phyloP scores from a whole-genome alignment of 2,113 vertebrate species.

The Verasper variegatus region DNA sequence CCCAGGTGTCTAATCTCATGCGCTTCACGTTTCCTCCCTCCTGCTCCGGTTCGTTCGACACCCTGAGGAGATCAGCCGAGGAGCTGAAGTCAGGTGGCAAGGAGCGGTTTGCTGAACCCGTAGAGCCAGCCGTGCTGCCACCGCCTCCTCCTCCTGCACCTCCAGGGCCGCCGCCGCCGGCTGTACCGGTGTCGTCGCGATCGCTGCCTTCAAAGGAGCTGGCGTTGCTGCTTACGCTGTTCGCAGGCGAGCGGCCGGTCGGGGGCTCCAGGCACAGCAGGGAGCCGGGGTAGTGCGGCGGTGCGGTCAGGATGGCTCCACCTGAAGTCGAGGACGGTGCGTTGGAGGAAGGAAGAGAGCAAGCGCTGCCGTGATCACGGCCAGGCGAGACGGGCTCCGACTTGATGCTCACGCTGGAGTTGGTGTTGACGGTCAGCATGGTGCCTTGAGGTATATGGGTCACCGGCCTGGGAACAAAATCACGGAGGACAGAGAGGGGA shows the following conservation, averaged over 20 bases:
- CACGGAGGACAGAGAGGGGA: conserved; percentile 23
- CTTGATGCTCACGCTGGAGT: conserved; percentile 93
- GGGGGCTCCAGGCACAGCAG: conserved; percentile 87
- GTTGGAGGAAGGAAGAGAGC: conserved; percentile 74
- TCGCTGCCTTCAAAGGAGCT: conserved; percentile 94
- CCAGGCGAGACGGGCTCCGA: conserved; percentile 95
- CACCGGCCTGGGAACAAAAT: conserved; percentile 84
- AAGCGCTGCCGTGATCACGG: conserved; percentile 90
- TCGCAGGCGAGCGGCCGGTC: conserved; percentile 88
- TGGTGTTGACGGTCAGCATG: conserved; percentile 94
- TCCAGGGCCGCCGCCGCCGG: conserved; percentile 69
- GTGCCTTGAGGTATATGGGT: conserved; percentile 89
- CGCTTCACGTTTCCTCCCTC: conserved; percentile 91
- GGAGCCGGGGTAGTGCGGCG: conserved; percentile 84
- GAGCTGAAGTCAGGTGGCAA: conserved; percentile 85
- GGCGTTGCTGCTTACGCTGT: conserved; percentile 94
- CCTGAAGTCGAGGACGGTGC: conserved; percentile 70
- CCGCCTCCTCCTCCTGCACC: conserved; percentile 73
- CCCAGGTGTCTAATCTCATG: conserved; percentile 95
- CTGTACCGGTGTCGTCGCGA: conserved; percentile 83
- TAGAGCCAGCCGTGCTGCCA: conserved; percentile 60
- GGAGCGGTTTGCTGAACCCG: conserved; percentile 73
- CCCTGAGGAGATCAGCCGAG: conserved; percentile 86
- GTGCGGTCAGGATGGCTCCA: conserved; percentile 67
- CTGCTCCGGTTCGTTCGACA: conserved; percentile 85